Evolutionary conservation across 2,797 vertebrate species (phyloP), one percentile per base, ranked within the genome.

Genomic region (Pseudochirops cupreus): DNA sequence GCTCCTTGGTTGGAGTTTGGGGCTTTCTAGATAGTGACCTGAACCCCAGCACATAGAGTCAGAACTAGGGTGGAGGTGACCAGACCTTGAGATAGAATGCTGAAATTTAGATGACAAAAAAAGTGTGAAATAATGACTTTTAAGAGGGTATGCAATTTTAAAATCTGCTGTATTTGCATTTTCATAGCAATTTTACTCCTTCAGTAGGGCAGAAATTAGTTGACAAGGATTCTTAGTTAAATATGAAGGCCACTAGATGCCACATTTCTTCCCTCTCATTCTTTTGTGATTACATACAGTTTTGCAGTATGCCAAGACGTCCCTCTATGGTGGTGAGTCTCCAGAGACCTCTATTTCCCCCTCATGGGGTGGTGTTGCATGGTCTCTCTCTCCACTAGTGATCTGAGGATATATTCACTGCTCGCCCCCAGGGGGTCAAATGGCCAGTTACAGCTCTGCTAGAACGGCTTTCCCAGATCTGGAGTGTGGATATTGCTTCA

Each of bases 11-110:
- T 92, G 31, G 16, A 90, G 18, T 28, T 58, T 28, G 31, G 29
- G 93, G 33, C 31, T 96, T 94, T 93, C 56, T 91, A 90, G 90
- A 5, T 74, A n/a, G 67, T 13, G 24, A 50, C 58, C 94, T 91
- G 57, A 87, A 92, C 94, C 92, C 92, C 95, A 53, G 39, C n/a
- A 82, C 3, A 2, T 12, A 24, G 74, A 82, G 9, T 39, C 18
- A 46, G 39, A 82, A 46, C 21, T 46, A 82, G 18, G 39, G 3
- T 82, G 39, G 39, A 21, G 18, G 9, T 82, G 39, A 82, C 39
- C 74, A 46, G 18, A 46, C 21, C 39, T 46, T 74, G n/a, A 67
- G 67, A 74, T 0, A 74, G 5, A 74, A 16, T 39, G n/a, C 16
- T 39, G n/a, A 21, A 74, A 74, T 74, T 74, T 74, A 74, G 6